These are phyloP conservation scores for Choloepus didactylus DNA, from an alignment of 2,797 vertebrate genomes.

Conservation along the genomic window DNA sequence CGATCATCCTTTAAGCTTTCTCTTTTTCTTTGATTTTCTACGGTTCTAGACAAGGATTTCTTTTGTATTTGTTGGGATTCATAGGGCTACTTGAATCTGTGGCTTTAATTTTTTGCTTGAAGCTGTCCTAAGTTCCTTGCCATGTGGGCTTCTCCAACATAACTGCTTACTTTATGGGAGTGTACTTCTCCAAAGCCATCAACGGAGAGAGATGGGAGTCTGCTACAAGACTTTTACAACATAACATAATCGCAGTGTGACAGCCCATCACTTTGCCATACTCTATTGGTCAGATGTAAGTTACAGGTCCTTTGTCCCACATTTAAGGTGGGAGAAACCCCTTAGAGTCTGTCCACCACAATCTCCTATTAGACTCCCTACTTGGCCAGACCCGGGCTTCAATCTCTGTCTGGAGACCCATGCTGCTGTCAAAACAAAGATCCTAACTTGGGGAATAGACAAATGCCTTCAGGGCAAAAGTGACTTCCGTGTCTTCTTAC, in stretches of 20 bases:
- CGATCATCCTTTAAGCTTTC: neutral
- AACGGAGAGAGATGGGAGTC: neutral
- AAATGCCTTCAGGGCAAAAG: neutral
- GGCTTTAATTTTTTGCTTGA: conserved; percentile 44
- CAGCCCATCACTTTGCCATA: neutral
- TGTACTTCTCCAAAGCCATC: neutral
- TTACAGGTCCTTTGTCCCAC: neutral
- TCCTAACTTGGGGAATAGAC: neutral
- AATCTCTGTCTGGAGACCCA: neutral
- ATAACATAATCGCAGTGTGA: neutral
- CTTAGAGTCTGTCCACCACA: neutral
- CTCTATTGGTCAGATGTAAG: neutral
- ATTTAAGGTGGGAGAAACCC: neutral
- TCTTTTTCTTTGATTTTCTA: conserved; percentile 10
- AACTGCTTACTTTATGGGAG: neutral
- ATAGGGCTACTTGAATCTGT: neutral
- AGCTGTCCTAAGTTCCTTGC: neutral
- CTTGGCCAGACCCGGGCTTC: neutral
- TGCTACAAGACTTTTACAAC: conserved; percentile 6
- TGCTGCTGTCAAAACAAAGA: neutral
- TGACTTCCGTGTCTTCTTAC: neutral
- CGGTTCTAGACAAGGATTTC: neutral
- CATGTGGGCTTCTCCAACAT: neutral
- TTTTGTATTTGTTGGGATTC: neutral
- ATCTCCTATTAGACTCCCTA: neutral